Percentiles rank a stretch among this genome's conserved stretches.
Conservation (phyloP, 2,888 invertebrate genomes). For the Ceratothoa steindachneri region DNA sequence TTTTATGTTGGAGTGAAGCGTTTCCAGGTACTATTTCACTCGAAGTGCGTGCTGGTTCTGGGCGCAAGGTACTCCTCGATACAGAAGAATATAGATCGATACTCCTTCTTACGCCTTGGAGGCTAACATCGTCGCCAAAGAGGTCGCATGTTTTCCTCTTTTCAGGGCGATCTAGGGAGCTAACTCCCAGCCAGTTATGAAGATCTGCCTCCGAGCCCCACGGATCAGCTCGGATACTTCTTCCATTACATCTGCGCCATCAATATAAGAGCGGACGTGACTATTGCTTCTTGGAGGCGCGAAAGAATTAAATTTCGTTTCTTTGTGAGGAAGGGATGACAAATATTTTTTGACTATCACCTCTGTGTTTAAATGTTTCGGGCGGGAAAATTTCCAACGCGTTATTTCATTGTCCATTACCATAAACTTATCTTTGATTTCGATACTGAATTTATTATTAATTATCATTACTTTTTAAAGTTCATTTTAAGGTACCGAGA, state of each 20-base stretch:
- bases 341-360: not conserved
- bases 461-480: not conserved
- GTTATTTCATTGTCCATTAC: not conserved
- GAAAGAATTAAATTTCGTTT: slow-evolving; percentile 7
- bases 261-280: slow-evolving; percentile 6
- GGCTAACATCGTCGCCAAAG: slow-evolving; percentile 14
- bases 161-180: slow-evolving; percentile 14
- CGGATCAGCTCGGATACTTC: slow-evolving; percentile 17
- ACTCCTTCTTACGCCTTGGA: slow-evolving; percentile 19
- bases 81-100: slow-evolving; percentile 18
- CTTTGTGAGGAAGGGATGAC: not conserved
- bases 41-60: slow-evolving; percentile 2
- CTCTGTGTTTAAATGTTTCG: not conserved
- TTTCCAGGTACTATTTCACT: slow-evolving; percentile 11
- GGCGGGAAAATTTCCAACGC: not conserved
- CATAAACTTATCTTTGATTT: not conserved
- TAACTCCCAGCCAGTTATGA: slow-evolving; percentile 22
- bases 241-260: slow-evolving; percentile 20
- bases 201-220: slow-evolving; percentile 15
- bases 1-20: slow-evolving; percentile 16
- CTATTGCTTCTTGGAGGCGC: not conserved
- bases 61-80: slow-evolving; percentile 22
- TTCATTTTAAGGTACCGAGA: not conserved
- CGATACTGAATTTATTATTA: not conserved
- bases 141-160: not conserved